phyloP scores from a whole-genome alignment of 2,888 invertebrate species.

The Mimumesa dahlbomi region DNA sequence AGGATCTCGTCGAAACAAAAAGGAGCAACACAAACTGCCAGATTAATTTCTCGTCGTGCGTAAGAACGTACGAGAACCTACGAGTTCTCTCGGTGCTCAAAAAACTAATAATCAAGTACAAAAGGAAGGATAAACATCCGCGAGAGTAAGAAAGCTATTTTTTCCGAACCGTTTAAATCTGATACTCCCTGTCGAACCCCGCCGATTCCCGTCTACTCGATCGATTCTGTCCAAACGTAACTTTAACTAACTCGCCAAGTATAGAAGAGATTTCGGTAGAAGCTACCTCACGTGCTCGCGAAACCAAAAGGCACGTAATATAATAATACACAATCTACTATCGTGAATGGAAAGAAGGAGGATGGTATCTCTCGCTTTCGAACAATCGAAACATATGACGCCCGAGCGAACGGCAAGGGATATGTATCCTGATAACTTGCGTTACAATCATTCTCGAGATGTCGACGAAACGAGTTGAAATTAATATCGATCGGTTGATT shows the following conservation, averaged over 20 bases:
- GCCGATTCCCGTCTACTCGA: slow-evolving; percentile 25
- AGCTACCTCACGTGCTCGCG: too few species aligned
- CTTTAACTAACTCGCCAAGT: slow-evolving; percentile 1
- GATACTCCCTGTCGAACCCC: not conserved
- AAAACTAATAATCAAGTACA: slow-evolving; percentile 55
- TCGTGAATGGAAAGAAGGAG: too few species aligned
- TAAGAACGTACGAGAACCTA: too few species aligned
- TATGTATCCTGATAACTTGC: slow-evolving; percentile 20
- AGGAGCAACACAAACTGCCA: not conserved
- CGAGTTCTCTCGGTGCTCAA: slow-evolving; percentile 50
- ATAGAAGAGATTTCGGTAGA: too few species aligned
- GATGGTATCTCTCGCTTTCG: too few species aligned
- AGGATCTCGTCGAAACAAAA: too few species aligned
- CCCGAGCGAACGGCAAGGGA: slow-evolving; percentile 11
- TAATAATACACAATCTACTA: too few species aligned
- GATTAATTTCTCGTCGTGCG: not conserved
- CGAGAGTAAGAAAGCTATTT: slow-evolving; percentile 49
- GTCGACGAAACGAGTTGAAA: slow-evolving; percentile 50
- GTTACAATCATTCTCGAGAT: slow-evolving; percentile 13
- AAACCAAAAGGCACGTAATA: too few species aligned
- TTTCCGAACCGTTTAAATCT: slow-evolving; percentile 17
- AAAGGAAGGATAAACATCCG: slow-evolving; percentile 45
- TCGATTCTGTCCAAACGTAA: slow-evolving; percentile 46
- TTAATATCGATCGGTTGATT: slow-evolving; percentile 34
- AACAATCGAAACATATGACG: too few species aligned